Base-by-base conservation (phyloP, 2,888 invertebrate genomes). In the Conchocele bisecta region DNA sequence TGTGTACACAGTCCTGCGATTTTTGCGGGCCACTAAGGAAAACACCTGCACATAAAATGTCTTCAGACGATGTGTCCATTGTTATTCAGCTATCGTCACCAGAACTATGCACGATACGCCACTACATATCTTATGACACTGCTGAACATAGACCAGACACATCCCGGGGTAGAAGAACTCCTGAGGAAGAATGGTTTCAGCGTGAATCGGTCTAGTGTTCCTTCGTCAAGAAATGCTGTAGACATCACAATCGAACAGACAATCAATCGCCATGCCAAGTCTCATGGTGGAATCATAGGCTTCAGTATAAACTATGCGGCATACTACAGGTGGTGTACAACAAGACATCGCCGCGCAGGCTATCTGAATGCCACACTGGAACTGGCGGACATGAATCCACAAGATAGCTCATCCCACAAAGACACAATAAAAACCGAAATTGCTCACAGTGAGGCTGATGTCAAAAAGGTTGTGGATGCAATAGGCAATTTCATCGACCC, bases 241-340 rank as follows among this genome's bases (percentile, higher is more conserved):
- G 69, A 69, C 46, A 33, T 65, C 11, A 69, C 69, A 20, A 64
- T 65, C n/a, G 58, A 58, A 28, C 65, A 65, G 28, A 59, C 58
- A 20, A 65, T 65, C 58, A 65, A 65, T 24, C 39, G 46, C 7
- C 41, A 65, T 46, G 65, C 57, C n/a, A 59, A 65, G 28, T 65
- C 44, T 15, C 44, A 58, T 7, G 58, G 46, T 4, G 46, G 65
- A 2, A 59, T 58, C 6, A 33, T 58, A 48, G 65, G 37, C 17
- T 58, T 46, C 48, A 65, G 65, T 39, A 29, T 57, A 24, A 65
- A 58, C 24, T 37, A 58, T 5, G 31, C 44, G 5, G 57, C 58
- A 3, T 65, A 65, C 26, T 57, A 65, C n/a, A 4, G 58, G 41
- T 63, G 64, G 64, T 57, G 42, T 39, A 29, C 44, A 28, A 63